A percentile compares a stretch with the other conserved stretches of the same genome.
These are phyloP conservation scores for Danio tinwini DNA, from an alignment of 2,797 vertebrate genomes.

Conservation along the genomic window DNA sequence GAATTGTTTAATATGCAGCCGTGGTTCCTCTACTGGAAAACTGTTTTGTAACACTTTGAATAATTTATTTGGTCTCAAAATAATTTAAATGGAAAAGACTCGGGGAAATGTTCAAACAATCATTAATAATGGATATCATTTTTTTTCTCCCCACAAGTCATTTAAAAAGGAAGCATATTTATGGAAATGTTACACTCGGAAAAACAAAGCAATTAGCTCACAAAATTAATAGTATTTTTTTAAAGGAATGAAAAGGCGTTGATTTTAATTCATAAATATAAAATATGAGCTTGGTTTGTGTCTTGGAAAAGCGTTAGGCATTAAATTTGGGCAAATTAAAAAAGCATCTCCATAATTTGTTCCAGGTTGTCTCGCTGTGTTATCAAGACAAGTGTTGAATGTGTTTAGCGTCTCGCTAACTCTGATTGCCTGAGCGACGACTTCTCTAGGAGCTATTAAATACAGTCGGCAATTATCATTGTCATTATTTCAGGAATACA, in stretches of 20 bases:
- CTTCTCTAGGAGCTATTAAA: background rate
- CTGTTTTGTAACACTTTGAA: conserved; percentile 68
- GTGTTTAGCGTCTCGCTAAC: background rate
- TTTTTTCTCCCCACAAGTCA: conserved; percentile 67
- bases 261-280: conserved; percentile 65
- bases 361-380: background rate
- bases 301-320: conserved; percentile 36
- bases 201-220: conserved; percentile 75
- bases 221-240: conserved; percentile 71
- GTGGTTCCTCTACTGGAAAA: conserved; percentile 61
- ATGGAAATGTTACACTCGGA: conserved; percentile 74
- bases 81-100: conserved; percentile 72
- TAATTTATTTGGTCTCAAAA: conserved; percentile 77
- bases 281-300: conserved; percentile 55
- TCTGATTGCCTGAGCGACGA: conserved; percentile 10
- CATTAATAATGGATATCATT: conserved; percentile 79
- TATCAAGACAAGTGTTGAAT: conserved; percentile 14
- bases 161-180: conserved; percentile 72
- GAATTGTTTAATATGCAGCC: conserved; percentile 71
- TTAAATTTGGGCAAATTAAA: conserved; percentile 43
- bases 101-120: conserved; percentile 71
- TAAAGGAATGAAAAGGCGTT: conserved; percentile 59
- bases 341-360: conserved; percentile 32
- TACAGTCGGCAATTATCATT: background rate
- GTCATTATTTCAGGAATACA: conserved; percentile 14